Evolutionary conservation across 2,797 vertebrate genomes (phyloP).

Genomic region (Miopithecus talapoin): DNA sequence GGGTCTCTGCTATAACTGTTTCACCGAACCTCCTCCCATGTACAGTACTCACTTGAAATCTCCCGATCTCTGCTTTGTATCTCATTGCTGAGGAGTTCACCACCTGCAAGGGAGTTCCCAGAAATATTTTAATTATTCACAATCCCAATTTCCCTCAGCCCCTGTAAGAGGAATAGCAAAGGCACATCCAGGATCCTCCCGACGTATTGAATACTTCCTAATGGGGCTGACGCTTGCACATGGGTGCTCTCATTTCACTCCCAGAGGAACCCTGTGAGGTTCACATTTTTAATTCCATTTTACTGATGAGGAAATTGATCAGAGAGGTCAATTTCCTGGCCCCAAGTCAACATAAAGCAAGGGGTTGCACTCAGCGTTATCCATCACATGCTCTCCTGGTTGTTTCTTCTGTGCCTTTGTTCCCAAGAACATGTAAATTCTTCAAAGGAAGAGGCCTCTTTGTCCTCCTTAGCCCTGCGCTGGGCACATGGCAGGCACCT

Average conservation of each 20-base stretch:
- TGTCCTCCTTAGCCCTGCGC: neutral
- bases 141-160: neutral
- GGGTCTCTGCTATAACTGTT: neutral
- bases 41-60: conserved; percentile 79
- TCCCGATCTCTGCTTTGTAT: conserved; percentile 77
- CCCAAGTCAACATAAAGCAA: neutral
- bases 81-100: conserved; percentile 70
- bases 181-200: neutral
- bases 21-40: neutral
- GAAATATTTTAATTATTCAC: conserved; percentile 50
- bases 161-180: neutral
- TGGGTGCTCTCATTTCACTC: neutral
- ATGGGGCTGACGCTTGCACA: neutral
- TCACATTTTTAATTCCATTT: neutral
- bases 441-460: neutral
- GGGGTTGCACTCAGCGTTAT: neutral
- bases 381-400: neutral
- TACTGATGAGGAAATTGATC: neutral
- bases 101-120: conserved; percentile 69
- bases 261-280: neutral
- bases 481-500: neutral
- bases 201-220: neutral
- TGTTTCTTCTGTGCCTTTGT: neutral
- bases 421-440: neutral
- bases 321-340: neutral